Evolutionary conservation across 2,797 vertebrate genomes (phyloP).

Genomic region (Miichthys miiuy): DNA sequence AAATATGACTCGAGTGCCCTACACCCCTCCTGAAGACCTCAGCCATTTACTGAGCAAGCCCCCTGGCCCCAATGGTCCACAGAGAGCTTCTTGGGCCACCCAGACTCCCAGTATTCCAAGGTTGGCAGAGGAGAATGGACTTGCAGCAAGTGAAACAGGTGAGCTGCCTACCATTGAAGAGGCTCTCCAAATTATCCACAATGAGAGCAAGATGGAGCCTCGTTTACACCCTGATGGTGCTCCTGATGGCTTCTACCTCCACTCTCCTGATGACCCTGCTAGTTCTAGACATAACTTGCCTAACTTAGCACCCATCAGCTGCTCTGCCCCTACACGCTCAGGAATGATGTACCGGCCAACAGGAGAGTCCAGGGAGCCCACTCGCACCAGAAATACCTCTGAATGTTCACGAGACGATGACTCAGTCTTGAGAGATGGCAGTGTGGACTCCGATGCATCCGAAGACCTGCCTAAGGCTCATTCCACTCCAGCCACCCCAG

Average conservation of each 20-base stretch:
- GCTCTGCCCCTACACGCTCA: slow-evolving; percentile 83
- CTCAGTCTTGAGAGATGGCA: slow-evolving; percentile 88
- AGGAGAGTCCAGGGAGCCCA: slow-evolving; percentile 67
- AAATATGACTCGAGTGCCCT: slow-evolving; percentile 66
- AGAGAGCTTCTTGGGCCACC: slow-evolving; percentile 85
- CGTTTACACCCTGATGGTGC: slow-evolving; percentile 93
- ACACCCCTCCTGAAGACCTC: slow-evolving; percentile 80
- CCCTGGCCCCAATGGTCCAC: slow-evolving; percentile 75
- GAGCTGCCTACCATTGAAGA: slow-evolving; percentile 95
- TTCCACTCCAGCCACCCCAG: slow-evolving; percentile 79
- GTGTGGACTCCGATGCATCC: slow-evolving; percentile 88
- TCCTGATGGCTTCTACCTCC: slow-evolving; percentile 93
- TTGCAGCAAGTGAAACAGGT: slow-evolving; percentile 76
- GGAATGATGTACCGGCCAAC: slow-evolving; percentile 78
- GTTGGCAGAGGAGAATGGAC: slow-evolving; percentile 84
- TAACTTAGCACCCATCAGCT: slow-evolving; percentile 74
- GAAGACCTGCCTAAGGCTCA: slow-evolving; percentile 87
- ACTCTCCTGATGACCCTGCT: slow-evolving; percentile 88
- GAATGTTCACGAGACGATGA: slow-evolving; percentile 89
- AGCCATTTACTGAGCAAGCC: slow-evolving; percentile 73
- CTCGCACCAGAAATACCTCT: slow-evolving; percentile 80
- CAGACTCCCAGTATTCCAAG: slow-evolving; percentile 74
- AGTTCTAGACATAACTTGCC: slow-evolving; percentile 67
- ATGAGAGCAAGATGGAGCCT: slow-evolving; percentile 90
- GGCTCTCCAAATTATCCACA: slow-evolving; percentile 95